phyloP scores from a whole-genome alignment of 1,140 invertebrate species.

The Mercenaria mercenaria region DNA sequence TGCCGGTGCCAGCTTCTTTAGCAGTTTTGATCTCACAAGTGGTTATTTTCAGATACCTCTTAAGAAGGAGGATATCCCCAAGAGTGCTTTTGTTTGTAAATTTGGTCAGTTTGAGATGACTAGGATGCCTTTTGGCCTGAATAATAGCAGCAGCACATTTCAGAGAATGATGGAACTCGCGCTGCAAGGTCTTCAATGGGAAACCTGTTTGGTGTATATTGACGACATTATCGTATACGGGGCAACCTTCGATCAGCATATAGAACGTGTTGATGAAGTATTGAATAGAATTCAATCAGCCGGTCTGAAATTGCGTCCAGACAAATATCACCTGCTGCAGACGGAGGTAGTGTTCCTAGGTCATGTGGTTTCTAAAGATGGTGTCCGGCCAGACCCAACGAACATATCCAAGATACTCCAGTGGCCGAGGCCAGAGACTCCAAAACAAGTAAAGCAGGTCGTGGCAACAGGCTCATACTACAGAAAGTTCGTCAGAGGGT shows the following conservation, averaged over 20 bases:
- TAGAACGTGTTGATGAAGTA: constrained; percentile 76
- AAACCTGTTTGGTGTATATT: constrained; percentile 60
- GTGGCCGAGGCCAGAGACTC: not conserved
- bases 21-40: constrained; percentile 58
- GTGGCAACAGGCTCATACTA: not conserved
- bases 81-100: constrained; percentile 52
- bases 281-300: constrained; percentile 10
- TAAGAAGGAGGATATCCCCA: constrained; percentile 37
- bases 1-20: not conserved
- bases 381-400: constrained; percentile 26
- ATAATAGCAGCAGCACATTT: constrained; percentile 51
- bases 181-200: constrained; percentile 65
- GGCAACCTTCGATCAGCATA: constrained; percentile 84
- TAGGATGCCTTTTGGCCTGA: constrained; percentile 68
- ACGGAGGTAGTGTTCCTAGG: constrained; percentile 67
- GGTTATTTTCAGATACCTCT: constrained; percentile 67
- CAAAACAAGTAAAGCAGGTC: not conserved
- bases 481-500: constrained; percentile 24
- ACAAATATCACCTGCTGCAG: constrained; percentile 67
- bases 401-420: not conserved
- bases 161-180: constrained; percentile 74
- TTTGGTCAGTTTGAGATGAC: constrained; percentile 17
- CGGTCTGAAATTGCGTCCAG: constrained; percentile 84
- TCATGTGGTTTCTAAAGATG: constrained; percentile 58
- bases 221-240: constrained; percentile 73